phyloP scores from a whole-genome alignment of 2,113 vertebrate species.

The Prinia subflava region DNA sequence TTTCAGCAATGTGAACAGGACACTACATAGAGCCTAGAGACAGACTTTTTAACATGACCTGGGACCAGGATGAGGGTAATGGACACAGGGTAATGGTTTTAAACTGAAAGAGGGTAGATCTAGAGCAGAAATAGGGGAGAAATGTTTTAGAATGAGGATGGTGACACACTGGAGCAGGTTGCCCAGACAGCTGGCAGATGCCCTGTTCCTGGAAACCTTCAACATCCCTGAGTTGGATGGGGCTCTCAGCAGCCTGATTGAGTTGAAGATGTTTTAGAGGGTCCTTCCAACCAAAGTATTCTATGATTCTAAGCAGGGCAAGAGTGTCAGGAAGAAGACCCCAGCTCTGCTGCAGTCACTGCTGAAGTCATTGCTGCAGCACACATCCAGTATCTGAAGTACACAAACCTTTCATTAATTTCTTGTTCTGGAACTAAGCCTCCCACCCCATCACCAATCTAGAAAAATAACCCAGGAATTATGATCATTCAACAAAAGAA shows the following conservation, averaged over 20 bases:
- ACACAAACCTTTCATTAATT: rapidly evolving
- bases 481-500: background rate
- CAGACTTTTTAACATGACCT: background rate
- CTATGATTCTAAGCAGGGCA: background rate
- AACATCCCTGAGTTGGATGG: background rate
- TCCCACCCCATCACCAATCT: background rate
- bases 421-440: background rate
- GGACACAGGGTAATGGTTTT: background rate
- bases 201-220: background rate
- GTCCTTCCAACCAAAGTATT: background rate
- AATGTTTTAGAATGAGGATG: background rate
- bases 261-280: background rate
- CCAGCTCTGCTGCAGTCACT: background rate
- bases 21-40: background rate
- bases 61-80: too few relatives aligned
- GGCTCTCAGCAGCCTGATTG: background rate
- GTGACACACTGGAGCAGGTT: background rate
- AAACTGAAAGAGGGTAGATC: background rate
- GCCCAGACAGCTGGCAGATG: background rate
- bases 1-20: background rate
- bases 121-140: background rate
- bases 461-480: background rate
- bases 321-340: background rate
- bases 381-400: background rate
- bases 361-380: background rate